Percentiles rank a stretch among this genome's conserved stretches.
Conservation (phyloP, 2,888 invertebrate genomes). For the Pemphredon lugubris region DNA sequence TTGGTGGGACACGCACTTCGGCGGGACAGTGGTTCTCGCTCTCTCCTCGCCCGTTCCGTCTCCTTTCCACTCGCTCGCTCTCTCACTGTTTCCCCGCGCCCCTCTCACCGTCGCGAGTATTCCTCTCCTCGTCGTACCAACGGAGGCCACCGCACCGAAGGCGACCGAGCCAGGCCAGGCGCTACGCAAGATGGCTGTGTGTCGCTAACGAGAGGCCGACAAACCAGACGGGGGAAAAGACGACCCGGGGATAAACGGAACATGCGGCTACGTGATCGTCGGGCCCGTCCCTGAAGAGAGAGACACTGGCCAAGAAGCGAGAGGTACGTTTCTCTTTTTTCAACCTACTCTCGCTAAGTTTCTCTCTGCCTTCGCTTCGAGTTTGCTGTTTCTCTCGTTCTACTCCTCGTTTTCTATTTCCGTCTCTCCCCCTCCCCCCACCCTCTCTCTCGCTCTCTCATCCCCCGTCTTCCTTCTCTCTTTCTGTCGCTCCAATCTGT, state of each 20-base stretch:
- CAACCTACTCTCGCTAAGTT: background rate
- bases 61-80: constrained; percentile 15
- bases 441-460: background rate
- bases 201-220: constrained; percentile 70
- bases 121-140: constrained; percentile 58
- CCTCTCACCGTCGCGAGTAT: constrained; percentile 44
- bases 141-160: constrained; percentile 67
- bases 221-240: constrained; percentile 60
- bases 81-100: constrained; percentile 20
- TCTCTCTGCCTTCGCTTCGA: constrained; percentile 3
- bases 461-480: background rate
- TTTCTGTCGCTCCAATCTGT: background rate
- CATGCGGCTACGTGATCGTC: constrained; percentile 72
- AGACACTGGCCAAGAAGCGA: constrained; percentile 74
- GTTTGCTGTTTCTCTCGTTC: constrained; percentile 19
- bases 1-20: constrained; percentile 60
- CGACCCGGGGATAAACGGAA: constrained; percentile 67
- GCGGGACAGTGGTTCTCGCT: constrained; percentile 52
- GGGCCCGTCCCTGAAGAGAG: constrained; percentile 73
- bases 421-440: background rate
- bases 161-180: constrained; percentile 64
- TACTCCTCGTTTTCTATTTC: background rate
- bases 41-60: constrained; percentile 23
- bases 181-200: constrained; percentile 74
- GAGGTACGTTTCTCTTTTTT: constrained; percentile 62